Percentiles rank a stretch among this genome's conserved stretches.
Conservation (phyloP, 2,113 vertebrate genomes). For the Mixornis gularis region DNA sequence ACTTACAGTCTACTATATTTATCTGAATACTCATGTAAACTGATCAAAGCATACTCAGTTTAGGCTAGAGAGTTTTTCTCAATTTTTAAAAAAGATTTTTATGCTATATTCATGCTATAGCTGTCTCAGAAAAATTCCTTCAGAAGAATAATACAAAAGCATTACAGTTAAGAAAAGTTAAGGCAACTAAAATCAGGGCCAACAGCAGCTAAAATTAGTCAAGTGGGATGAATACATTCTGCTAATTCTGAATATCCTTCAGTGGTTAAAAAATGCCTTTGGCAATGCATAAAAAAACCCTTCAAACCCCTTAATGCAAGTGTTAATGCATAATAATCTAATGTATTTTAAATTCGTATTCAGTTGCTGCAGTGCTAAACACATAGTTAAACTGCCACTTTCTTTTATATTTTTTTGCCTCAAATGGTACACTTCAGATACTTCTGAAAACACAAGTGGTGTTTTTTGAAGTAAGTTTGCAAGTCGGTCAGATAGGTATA, state of each 20-base stretch:
- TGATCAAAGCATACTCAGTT: not conserved
- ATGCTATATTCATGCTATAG: not conserved
- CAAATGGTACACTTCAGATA: not conserved
- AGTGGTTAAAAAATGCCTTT: not conserved
- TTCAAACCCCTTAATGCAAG: not conserved
- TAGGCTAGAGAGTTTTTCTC: not conserved
- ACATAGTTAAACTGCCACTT: not conserved
- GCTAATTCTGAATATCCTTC: not conserved
- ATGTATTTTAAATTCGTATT: not conserved
- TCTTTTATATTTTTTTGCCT: not conserved
- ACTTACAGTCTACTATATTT: not conserved
- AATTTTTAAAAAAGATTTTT: not conserved
- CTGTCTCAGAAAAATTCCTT: not conserved
- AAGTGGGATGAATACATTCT: not conserved
- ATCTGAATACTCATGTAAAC: not conserved
- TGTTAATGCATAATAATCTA: not conserved
- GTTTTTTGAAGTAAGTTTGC: not conserved
- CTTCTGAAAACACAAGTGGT: not conserved
- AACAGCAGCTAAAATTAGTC: not conserved
- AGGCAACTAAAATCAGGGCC: not conserved
- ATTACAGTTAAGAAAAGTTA: not conserved
- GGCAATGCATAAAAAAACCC: accelerated
- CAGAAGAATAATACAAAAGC: not conserved
- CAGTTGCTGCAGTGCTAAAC: not conserved
- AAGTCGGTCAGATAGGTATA: not conserved